Conservation (phyloP, 2,888 invertebrate species). For the Pyrrhosoma nymphula region DNA sequence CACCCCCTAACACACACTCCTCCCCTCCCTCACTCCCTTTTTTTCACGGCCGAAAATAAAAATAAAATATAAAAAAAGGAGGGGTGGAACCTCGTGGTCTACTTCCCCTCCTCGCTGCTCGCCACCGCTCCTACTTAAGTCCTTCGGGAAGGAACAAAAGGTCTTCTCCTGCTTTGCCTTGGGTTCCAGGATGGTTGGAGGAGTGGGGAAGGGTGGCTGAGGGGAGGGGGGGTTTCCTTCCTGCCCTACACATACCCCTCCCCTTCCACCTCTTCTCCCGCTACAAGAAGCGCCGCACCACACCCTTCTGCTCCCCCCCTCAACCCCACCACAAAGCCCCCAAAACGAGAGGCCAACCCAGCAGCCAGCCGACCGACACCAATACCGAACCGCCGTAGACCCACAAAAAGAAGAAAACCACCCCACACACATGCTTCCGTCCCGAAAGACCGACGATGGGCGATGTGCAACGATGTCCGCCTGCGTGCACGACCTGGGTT, state of each 20-base stretch:
- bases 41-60: slow-evolving; percentile 26
- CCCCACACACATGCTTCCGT: not conserved
- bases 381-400: not conserved
- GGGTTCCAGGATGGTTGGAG: not conserved
- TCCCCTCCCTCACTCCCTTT: not conserved
- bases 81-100: not conserved
- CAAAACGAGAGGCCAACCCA: too few species aligned
- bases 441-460: not conserved
- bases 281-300: not conserved
- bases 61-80: not conserved
- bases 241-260: not conserved
- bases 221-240: not conserved
- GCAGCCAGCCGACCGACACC: not conserved
- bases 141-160: slow-evolving; percentile 39
- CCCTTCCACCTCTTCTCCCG: not conserved
- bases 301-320: not conserved
- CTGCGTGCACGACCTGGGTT: too few species aligned
- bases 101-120: not conserved
- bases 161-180: not conserved
- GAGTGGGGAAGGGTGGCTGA: not conserved
- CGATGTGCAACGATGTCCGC: too few species aligned
- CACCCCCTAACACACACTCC: too few species aligned
- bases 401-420: too few species aligned
- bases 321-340: too few species aligned
- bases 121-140: not conserved